Base-by-base conservation (phyloP, 23 tunicate genomes). In the Trididemnum clinides region DNA sequence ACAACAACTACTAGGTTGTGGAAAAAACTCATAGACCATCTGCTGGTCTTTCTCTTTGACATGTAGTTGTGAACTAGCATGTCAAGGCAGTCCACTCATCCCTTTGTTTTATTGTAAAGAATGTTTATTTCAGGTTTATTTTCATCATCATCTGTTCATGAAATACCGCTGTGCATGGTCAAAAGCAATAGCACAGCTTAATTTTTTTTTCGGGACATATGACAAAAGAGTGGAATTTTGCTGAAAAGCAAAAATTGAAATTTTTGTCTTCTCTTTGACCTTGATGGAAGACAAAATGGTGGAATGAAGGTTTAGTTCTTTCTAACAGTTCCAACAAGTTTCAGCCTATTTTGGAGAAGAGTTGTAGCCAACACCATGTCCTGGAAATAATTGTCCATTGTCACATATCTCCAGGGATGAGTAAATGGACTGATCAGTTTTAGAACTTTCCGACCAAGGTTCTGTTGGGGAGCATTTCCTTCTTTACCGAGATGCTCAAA, bases 61-160 rank as follows among this genome's bases (percentile, higher is more conserved):
- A 63, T 63, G 28, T 63, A 63, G 7, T 21, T n/a, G 71, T 63
- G 71, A 63, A 63, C 71, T 6, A 63, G 71, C 71, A n/a, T 21
- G 28, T 63, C 71, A 21, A 63, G 71, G 71, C 28, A 63, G 54
- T 44, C 54, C 54, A 44, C 71, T 63, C 71, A 18, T n/a, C 71
- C 71, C n/a, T 63, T 63, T n/a, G 71, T 63, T 63, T 63, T 7
- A 63, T 63, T 63, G 26, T 63, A 63, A 63, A 63, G n/a, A 22
- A 63, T 21, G 28, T 63, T 63, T n/a, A 63, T 63, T 63, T 63
- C 71, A n/a, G 71, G 71, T 63, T 63, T 63, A n/a, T 63, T 63
- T 21, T n/a, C 71, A 25, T 63, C 23, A 63, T 63, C 71, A 63
- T 63, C 71, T 63, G 71, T n/a, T 6, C 12, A 18, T 25, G 26